phyloP scores from a whole-genome alignment of 2,113 vertebrate species.

The Eublepharis macularius region DNA sequence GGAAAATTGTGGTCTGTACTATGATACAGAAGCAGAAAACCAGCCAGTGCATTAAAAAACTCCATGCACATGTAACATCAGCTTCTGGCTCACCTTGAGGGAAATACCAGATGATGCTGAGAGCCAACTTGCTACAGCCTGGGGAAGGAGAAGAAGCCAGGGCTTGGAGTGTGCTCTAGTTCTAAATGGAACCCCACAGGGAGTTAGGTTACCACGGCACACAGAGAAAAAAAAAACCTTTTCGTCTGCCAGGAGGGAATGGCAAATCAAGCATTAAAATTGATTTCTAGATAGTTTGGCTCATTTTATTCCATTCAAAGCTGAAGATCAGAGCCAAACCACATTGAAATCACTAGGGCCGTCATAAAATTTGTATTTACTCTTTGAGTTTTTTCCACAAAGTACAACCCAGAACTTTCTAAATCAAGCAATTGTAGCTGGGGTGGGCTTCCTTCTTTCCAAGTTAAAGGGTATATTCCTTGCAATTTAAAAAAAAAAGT shows the following conservation, averaged over 20 bases:
- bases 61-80: conserved; percentile 27
- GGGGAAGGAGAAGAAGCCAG: background rate
- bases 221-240: background rate
- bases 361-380: conserved; percentile 25
- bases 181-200: background rate
- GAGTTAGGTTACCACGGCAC: conserved; percentile 14
- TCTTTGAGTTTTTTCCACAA: conserved; percentile 18
- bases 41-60: conserved; percentile 8
- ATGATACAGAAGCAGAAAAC: conserved; percentile 43
- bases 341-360: background rate
- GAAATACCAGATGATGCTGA: background rate
- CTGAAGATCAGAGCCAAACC: background rate
- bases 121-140: background rate
- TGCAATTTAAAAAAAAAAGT: conserved; percentile 1
- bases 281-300: conserved; percentile 21
- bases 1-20: conserved; percentile 20
- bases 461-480: conserved; percentile 1
- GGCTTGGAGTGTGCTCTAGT: accelerated
- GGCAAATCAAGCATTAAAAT: background rate
- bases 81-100: conserved; percentile 3
- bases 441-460: background rate
- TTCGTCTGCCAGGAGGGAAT: background rate
- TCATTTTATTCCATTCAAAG: background rate
- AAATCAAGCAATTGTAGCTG: background rate
- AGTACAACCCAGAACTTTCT: background rate